Base-by-base conservation (phyloP, 2,888 invertebrate genomes). In the Allygus modestus region DNA sequence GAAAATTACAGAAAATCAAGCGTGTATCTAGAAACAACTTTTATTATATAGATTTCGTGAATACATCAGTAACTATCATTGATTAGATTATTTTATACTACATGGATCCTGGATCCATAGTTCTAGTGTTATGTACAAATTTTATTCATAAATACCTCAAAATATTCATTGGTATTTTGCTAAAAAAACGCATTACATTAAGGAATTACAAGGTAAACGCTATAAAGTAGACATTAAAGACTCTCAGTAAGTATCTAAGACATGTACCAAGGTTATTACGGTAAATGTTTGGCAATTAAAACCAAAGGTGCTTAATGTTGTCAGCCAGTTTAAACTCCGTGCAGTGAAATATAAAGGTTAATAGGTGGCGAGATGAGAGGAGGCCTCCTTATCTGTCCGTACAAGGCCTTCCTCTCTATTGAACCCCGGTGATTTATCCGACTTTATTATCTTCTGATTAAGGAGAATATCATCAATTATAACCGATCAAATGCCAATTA, bases 361-460 rank as follows among this genome's bases (percentile, higher is more conserved):
- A 28, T 15, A 65, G 65, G 65, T 12, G 31, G 15, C 12, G 65
- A 65, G 65, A 23, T 23, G 58, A 58, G 26, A 58, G 26, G 23
- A 11, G 37, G 37, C 11, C 37, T 15, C 46, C 46, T 46, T 15
- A 46, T 37, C n/a, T n/a, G 37, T 9, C 37, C 1, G 23, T 23
- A 23, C 58, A 58, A 58, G 58, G 58, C 23, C 58, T 58, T 58
- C 51, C 58, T 58, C 58, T 58, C 58, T 12, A 23, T 58, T 58
- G 23, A 4, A 58, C 12, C 37, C 51, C 51, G 15, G 0, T 23
- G 26, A 23, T 26, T 23, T 58, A 51, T 58, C 58, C 12, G 5
- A 23, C 23, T 9, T 58, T 0, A 58, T 58, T 58, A 58, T 15
- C 20, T 23, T 20, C 58, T 58, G 58, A 26, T 58, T 12, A 51